Percentiles rank a stretch among this genome's conserved stretches.
phyloP scores from a whole-genome alignment of 2,797 vertebrate species.

The Ataeniobius toweri region DNA sequence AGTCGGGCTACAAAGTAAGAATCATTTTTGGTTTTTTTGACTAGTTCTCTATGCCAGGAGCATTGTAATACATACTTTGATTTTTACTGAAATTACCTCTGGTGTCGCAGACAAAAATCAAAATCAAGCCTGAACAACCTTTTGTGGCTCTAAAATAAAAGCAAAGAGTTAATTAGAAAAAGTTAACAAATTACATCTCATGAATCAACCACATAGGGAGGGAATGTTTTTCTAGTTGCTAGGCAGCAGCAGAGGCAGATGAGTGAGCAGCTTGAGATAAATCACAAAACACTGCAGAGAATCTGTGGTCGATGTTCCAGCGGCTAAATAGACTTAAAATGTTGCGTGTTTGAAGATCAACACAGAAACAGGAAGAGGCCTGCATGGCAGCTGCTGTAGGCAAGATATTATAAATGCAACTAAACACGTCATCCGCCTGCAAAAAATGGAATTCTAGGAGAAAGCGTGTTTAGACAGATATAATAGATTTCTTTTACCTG shows the following conservation, averaged over 20 bases:
- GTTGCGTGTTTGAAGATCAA: neutral
- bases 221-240: constrained; percentile 7
- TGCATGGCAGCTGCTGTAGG: neutral
- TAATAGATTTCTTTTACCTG: neutral
- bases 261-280: neutral
- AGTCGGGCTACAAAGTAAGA: neutral
- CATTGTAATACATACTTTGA: neutral
- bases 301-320: neutral
- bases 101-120: neutral
- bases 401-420: neutral
- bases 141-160: neutral
- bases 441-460: neutral
- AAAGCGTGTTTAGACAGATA: neutral
- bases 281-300: neutral
- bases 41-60: neutral
- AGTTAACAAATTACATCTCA: neutral
- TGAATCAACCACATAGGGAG: neutral
- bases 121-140: neutral
- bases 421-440: neutral
- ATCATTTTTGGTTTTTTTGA: neutral
- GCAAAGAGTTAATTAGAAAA: neutral
- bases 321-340: neutral
- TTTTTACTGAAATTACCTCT: too few relatives aligned
- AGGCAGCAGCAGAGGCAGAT: constrained; percentile 15
- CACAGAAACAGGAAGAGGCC: neutral